A percentile compares a stretch with the other conserved stretches of the same genome.
phyloP scores from a whole-genome alignment of 2,113 vertebrate genomes.

The Pelecanoides urinatrix region DNA sequence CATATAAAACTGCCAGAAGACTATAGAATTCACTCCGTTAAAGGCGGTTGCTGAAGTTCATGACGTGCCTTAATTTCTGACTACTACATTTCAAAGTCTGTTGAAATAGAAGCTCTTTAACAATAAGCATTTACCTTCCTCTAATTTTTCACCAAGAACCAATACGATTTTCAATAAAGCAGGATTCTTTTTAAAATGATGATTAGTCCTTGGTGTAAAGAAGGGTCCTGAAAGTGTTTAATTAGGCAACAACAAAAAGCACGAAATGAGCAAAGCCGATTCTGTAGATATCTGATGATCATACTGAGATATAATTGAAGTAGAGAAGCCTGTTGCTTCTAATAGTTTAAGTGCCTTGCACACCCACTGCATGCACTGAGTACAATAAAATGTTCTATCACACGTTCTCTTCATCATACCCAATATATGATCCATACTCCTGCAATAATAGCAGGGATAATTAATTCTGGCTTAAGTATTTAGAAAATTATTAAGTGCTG shows the following conservation, averaged over 20 bases:
- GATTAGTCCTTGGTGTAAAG: not conserved
- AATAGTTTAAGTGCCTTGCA: conserved; percentile 38
- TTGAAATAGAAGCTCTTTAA: not conserved
- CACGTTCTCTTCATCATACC: not conserved
- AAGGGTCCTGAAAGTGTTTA: not conserved
- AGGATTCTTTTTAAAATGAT: not conserved
- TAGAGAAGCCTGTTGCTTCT: conserved; percentile 10
- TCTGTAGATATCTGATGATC: not conserved
- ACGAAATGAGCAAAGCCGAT: not conserved
- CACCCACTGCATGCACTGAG: conserved; percentile 18
- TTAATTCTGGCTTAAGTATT: conserved; percentile 61
- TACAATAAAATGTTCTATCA: conserved; percentile 16
- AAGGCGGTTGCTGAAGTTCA: not conserved
- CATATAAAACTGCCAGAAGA: not conserved
- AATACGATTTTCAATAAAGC: not conserved
- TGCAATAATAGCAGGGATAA: conserved; percentile 33
- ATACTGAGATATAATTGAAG: conserved; percentile 7
- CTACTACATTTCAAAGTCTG: not conserved
- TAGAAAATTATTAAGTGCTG: conserved; percentile 49
- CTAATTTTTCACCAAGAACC: not conserved
- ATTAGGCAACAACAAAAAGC: not conserved
- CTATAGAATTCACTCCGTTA: not conserved
- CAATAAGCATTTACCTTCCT: not conserved
- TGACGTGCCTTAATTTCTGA: not conserved
- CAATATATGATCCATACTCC: conserved; percentile 24